Conservation (phyloP, 2,888 invertebrate species). For the Temnothorax unifasciatus region DNA sequence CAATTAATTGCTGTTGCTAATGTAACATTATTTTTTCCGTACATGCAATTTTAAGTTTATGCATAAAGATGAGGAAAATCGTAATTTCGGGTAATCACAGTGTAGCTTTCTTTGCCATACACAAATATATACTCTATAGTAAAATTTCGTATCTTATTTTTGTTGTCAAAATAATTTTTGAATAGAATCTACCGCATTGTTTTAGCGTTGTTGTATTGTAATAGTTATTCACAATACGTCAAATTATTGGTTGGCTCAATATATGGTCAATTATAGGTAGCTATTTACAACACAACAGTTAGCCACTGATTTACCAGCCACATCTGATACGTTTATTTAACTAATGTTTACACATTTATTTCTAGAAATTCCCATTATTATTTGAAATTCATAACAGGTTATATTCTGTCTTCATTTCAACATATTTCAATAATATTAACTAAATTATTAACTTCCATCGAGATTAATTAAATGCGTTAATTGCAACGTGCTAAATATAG, state of each 20-base stretch:
- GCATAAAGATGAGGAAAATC: not conserved
- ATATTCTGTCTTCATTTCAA: not conserved
- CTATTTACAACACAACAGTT: not conserved
- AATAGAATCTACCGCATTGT: not conserved
- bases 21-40: not conserved
- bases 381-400: not conserved
- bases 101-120: not conserved
- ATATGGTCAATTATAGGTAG: not conserved
- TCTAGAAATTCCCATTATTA: not conserved
- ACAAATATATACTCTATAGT: not conserved
- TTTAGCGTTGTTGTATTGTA: not conserved
- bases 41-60: not conserved
- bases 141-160: not conserved
- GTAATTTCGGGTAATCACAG: not conserved
- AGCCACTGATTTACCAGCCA: not conserved
- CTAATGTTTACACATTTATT: not conserved
- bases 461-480: slow-evolving; percentile 19
- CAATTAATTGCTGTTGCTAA: not conserved
- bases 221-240: not conserved
- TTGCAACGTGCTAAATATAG: not conserved
- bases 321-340: not conserved
- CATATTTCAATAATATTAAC: slow-evolving; percentile 8
- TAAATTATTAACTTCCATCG: not conserved
- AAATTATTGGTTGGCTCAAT: not conserved
- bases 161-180: not conserved